Evolutionary conservation across 1,140 invertebrate species (phyloP).

Genomic region (Pseudomyrmex gracilis): DNA sequence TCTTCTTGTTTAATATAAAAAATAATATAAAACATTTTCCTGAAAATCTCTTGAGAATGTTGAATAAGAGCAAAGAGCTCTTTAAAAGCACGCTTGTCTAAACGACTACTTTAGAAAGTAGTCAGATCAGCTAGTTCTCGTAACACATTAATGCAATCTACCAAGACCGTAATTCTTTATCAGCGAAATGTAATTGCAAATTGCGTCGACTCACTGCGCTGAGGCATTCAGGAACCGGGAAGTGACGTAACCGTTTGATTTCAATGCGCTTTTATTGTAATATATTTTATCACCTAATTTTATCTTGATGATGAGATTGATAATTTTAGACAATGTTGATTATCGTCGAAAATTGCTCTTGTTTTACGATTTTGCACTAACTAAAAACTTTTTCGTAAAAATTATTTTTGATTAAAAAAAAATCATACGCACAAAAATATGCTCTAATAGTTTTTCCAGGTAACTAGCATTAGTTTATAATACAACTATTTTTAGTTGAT

Average conservation of each 20-base stretch:
- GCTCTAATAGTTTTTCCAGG: constrained; percentile 29
- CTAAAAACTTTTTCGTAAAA: constrained; percentile 8
- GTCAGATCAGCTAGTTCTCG: constrained; percentile 17
- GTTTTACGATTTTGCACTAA: constrained; percentile 16
- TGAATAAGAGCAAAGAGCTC: not conserved
- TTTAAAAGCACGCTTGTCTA: not conserved
- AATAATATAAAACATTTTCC: not conserved
- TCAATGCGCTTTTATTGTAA: constrained; percentile 26
- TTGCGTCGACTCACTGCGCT: constrained; percentile 49
- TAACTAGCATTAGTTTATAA: not conserved
- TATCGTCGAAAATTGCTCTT: constrained; percentile 9
- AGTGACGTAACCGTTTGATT: constrained; percentile 66
- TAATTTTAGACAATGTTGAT: not conserved
- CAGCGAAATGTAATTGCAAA: constrained; percentile 66
- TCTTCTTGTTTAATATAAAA: not conserved
- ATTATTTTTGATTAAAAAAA: not conserved
- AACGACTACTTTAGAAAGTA: constrained; percentile 41
- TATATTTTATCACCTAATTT: constrained; percentile 20
- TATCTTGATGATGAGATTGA: not conserved
- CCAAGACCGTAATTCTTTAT: constrained; percentile 58
- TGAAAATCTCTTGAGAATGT: not conserved
- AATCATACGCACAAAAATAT: not conserved
- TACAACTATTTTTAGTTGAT: constrained; percentile 17
- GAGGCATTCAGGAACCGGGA: constrained; percentile 30
- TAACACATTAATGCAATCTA: constrained; percentile 58